Evolutionary conservation across 2,888 invertebrate genomes (phyloP).

Genomic region (Ditylenchus weischeri): DNA sequence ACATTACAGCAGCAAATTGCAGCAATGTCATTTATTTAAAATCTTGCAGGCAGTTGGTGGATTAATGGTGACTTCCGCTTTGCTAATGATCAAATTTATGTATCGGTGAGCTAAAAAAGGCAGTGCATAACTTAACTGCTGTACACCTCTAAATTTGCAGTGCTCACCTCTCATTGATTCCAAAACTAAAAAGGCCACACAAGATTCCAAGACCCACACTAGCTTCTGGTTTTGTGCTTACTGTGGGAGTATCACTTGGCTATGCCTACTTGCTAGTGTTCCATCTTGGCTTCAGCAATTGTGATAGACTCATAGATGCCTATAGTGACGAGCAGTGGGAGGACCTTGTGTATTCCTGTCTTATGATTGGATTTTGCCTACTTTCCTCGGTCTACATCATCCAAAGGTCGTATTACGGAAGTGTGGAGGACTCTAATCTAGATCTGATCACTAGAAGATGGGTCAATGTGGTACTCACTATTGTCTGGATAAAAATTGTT

Average conservation of each 20-base stretch:
- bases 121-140: too few relatives aligned
- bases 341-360: constrained; percentile 46
- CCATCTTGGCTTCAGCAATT: constrained; percentile 33
- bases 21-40: neutral
- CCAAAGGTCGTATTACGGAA: constrained; percentile 52
- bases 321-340: constrained; percentile 47
- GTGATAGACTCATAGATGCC: constrained; percentile 45
- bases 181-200: constrained; percentile 52
- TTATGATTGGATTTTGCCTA: constrained; percentile 51
- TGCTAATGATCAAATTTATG: constrained; percentile 52
- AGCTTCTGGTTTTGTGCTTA: constrained; percentile 49
- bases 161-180: constrained; percentile 29
- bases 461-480: constrained; percentile 45
- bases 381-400: constrained; percentile 50
- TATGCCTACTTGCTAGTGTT: constrained; percentile 34
- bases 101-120: constrained; percentile 33
- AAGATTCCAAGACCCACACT: constrained; percentile 53
- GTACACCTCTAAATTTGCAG: neutral
- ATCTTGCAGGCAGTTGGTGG: constrained; percentile 45
- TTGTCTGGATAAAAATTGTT: constrained; percentile 57
- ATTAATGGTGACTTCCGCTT: constrained; percentile 47
- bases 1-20: too few relatives aligned
- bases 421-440: constrained; percentile 47
- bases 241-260: constrained; percentile 54
- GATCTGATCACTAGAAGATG: constrained; percentile 49